Evolutionary conservation across 2,113 vertebrate genomes (phyloP).

Genomic region (Pseudolaguvia tuberculata): DNA sequence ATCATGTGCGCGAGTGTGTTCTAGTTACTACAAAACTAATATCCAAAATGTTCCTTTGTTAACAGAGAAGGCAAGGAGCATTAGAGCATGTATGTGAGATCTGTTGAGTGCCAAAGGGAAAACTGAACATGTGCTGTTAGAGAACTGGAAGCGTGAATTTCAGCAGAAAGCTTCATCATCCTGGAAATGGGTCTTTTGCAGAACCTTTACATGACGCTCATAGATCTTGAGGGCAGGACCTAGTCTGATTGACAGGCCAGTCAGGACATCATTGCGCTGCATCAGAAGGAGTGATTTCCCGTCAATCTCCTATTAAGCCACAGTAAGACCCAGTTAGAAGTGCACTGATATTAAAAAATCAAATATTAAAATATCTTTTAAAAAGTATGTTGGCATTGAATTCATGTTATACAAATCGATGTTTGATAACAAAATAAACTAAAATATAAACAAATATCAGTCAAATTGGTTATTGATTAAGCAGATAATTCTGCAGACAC

Average conservation of each 20-base stretch:
- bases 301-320: slow-evolving; percentile 78
- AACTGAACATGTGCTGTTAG: not conserved
- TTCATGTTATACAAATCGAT: no score
- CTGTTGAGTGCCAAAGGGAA: slow-evolving; percentile 8
- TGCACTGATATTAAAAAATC: no score
- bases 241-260: slow-evolving; percentile 80
- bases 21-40: slow-evolving; percentile 1
- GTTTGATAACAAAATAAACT: no score
- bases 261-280: slow-evolving; percentile 84
- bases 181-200: slow-evolving; percentile 83
- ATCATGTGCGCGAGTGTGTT: slow-evolving; percentile 1
- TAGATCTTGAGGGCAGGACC: slow-evolving; percentile 87
- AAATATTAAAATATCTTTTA: no score
- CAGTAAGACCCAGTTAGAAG: not conserved
- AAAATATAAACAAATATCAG: no score
- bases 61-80: not conserved
- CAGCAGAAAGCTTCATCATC: slow-evolving; percentile 70
- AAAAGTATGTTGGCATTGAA: no score
- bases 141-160: slow-evolving; percentile 17
- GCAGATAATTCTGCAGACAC: not conserved
- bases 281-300: slow-evolving; percentile 85
- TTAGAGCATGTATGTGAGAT: slow-evolving; percentile 2
- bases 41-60: not conserved
- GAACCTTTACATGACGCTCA: slow-evolving; percentile 81
- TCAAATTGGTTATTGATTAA: not conserved